phyloP scores from a whole-genome alignment of 2,113 vertebrate species.

The Mobula birostris region DNA sequence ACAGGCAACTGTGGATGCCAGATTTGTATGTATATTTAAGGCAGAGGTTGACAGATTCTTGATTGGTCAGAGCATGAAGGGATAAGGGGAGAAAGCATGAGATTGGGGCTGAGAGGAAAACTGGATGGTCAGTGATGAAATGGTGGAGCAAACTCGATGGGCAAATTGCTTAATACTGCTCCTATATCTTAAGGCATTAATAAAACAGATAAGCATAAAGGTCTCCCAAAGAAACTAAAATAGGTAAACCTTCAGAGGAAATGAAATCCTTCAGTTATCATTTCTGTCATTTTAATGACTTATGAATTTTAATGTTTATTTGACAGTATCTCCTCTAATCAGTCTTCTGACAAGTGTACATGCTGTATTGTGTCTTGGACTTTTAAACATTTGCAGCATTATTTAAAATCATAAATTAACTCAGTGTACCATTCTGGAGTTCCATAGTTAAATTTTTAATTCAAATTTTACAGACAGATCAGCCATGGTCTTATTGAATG shows the following conservation, averaged over 20 bases:
- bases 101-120: too few species aligned
- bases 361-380: not conserved
- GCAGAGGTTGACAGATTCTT: too few species aligned
- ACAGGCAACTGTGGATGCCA: too few species aligned
- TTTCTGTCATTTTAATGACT: not conserved
- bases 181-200: not conserved
- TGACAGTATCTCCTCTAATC: not conserved
- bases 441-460: not conserved
- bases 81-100: too few species aligned
- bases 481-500: too few species aligned
- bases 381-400: not conserved
- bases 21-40: too few species aligned
- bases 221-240: not conserved
- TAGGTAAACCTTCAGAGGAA: not conserved
- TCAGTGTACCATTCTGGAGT: not conserved
- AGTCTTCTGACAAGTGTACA: not conserved
- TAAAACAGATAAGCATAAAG: not conserved
- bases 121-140: too few species aligned
- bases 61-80: too few species aligned
- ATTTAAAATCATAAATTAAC: not conserved
- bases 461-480: not conserved
- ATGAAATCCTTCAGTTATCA: not conserved
- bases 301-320: not conserved
- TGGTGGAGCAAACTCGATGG: too few species aligned
- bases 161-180: too few species aligned